Conservation (phyloP, 2,888 invertebrate species). For the Cryptus armator region DNA sequence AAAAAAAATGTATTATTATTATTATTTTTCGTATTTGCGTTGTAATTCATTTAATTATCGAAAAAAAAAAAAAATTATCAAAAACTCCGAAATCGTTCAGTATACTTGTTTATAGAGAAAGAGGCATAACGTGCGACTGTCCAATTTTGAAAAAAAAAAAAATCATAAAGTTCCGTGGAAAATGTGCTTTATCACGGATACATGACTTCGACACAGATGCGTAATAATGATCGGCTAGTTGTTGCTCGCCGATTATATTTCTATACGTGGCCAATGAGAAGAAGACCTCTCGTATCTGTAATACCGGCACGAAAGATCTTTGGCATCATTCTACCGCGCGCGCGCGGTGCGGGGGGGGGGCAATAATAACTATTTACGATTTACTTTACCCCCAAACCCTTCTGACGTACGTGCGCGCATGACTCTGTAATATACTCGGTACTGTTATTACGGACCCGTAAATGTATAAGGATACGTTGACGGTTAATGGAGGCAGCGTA, state of each 20-base stretch:
- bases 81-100: too few relatives aligned
- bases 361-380: constrained; percentile 49
- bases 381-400: constrained; percentile 13
- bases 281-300: not conserved
- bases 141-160: not conserved
- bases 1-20: too few relatives aligned
- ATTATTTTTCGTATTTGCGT: too few relatives aligned
- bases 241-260: not conserved
- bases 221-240: not conserved
- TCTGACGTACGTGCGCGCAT: not conserved
- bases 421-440: not conserved
- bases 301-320: constrained; percentile 33
- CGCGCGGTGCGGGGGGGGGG: not conserved
- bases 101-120: too few relatives aligned
- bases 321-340: constrained; percentile 7
- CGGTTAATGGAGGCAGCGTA: constrained; percentile 12
- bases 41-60: too few relatives aligned
- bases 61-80: too few relatives aligned
- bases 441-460: constrained; percentile 47
- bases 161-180: not conserved
- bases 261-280: not conserved
- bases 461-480: constrained; percentile 45
- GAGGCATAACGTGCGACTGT: not conserved
- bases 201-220: not conserved
- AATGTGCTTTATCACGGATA: not conserved